phyloP scores from a whole-genome alignment of 2,888 invertebrate species.

The Microplitis deprimator region DNA sequence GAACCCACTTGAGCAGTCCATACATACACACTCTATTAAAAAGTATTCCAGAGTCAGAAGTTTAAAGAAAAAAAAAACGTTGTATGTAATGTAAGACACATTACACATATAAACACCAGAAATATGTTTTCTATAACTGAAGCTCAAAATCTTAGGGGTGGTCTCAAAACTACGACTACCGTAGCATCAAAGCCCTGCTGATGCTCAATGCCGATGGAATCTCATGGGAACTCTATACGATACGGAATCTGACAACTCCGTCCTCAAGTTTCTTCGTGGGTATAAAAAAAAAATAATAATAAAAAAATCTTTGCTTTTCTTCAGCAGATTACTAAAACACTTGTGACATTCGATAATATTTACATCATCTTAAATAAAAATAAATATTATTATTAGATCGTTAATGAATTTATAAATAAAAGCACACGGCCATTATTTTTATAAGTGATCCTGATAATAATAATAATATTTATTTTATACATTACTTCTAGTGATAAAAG shows the following conservation, averaged over 20 bases:
- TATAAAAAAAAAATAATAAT: background rate
- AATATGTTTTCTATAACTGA: background rate
- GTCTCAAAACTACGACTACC: background rate
- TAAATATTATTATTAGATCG: background rate
- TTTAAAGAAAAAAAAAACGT: background rate
- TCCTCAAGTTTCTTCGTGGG: constrained; percentile 1
- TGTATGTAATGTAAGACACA: background rate
- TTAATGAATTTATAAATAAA: no score
- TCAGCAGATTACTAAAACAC: background rate
- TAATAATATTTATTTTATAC: no score
- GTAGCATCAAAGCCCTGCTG: background rate
- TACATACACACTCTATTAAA: constrained; percentile 1
- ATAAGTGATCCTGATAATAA: no score
- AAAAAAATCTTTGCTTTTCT: background rate
- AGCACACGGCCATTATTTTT: no score
- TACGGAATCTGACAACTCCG: background rate
- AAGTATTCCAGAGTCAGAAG: background rate
- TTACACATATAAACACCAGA: background rate
- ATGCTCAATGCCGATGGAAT: background rate
- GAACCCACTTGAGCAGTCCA: background rate
- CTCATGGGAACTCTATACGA: constrained; percentile 1
- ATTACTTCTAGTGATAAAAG: no score
- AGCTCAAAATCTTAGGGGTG: background rate
- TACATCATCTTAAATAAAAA: background rate
- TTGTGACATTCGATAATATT: background rate